A percentile compares a stretch with the other conserved stretches of the same genome.
phyloP scores from a whole-genome alignment of 2,888 invertebrate genomes.

The Hypomecis atomaria region DNA sequence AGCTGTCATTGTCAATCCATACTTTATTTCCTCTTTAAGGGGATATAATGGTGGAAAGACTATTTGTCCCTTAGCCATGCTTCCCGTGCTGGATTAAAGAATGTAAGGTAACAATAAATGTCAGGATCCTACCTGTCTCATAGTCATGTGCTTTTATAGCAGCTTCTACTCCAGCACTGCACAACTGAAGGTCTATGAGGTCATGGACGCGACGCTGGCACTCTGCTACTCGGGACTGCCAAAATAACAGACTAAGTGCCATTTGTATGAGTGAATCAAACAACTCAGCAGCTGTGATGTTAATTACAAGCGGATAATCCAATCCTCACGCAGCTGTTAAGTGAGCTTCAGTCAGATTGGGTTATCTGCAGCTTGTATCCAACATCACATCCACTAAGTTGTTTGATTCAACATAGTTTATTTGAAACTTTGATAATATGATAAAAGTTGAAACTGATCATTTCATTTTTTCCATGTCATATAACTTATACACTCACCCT shows the following conservation, averaged over 20 bases:
- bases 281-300: background rate
- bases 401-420: no score
- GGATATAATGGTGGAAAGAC: no score
- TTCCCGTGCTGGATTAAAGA: no score
- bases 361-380: no score
- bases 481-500: constrained; percentile 85
- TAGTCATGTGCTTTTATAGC: constrained; percentile 98
- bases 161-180: constrained; percentile 98
- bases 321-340: no score
- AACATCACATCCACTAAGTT: no score
- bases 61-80: no score
- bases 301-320: background rate
- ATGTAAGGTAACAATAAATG: background rate
- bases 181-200: constrained; percentile 96
- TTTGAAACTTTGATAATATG: background rate
- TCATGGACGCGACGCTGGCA: constrained; percentile 98
- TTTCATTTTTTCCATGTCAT: no score
- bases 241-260: constrained; percentile 12
- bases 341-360: no score
- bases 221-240: constrained; percentile 94
- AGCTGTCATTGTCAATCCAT: no score
- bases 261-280: background rate
- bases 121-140: constrained; percentile 87
- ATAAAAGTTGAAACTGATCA: no score
- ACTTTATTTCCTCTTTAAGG: no score